Evolutionary conservation across 2,797 vertebrate genomes (phyloP).

Genomic region (Tenualosa thibaudeaui): DNA sequence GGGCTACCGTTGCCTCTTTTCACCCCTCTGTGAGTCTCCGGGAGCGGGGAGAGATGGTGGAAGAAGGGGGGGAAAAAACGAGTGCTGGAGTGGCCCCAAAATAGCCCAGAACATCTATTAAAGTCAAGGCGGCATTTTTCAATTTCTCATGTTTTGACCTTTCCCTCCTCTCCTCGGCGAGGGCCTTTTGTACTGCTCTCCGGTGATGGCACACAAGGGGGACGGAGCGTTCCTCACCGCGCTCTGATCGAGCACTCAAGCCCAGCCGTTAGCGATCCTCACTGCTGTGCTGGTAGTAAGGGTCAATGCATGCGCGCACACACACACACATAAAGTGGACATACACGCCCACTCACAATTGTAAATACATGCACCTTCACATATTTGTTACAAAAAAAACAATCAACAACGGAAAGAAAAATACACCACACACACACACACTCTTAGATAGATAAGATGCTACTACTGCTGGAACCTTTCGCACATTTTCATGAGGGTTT

Average conservation of each 20-base stretch:
- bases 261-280: constrained; percentile 55
- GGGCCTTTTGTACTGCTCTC: constrained; percentile 33
- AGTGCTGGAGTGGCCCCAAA: constrained; percentile 59
- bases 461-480: not conserved
- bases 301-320: constrained; percentile 45
- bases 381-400: not conserved
- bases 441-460: not conserved
- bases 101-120: constrained; percentile 65
- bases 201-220: constrained; percentile 49
- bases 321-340: not conserved
- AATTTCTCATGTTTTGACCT: constrained; percentile 60
- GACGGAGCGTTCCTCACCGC: constrained; percentile 59
- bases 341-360: not conserved
- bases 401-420: not conserved
- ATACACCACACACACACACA: not conserved
- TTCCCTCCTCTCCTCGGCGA: constrained; percentile 54
- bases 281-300: constrained; percentile 16
- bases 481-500: not conserved
- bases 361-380: too few species aligned
- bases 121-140: constrained; percentile 64
- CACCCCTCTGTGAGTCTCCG: constrained; percentile 18
- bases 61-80: not conserved
- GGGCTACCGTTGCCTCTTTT: constrained; percentile 54
- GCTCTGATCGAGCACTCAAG: constrained; percentile 61
- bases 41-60: not conserved